Conservation (phyloP, 1,140 invertebrate species). For the Antheraea pernyi region DNA sequence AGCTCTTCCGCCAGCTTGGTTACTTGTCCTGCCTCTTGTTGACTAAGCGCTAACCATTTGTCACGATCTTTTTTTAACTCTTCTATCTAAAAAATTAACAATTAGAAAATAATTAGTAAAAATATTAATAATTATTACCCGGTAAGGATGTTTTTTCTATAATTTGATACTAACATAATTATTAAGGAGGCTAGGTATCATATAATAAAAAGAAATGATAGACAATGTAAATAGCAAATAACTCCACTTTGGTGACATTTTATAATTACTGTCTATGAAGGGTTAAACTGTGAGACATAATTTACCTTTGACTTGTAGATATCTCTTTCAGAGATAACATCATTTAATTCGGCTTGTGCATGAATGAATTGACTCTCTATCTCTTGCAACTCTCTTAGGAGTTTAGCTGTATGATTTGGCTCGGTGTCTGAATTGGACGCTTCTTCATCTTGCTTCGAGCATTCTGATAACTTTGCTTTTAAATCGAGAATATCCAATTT, state of each 20-base stretch:
- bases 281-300: neutral
- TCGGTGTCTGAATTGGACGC: slow-evolving; percentile 24
- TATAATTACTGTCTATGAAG: neutral
- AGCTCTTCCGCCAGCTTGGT: slow-evolving; percentile 46
- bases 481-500: slow-evolving; percentile 61
- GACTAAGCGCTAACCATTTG: slow-evolving; percentile 48
- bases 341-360: slow-evolving; percentile 51
- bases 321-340: slow-evolving; percentile 58
- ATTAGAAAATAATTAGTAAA: no score
- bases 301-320: slow-evolving; percentile 57
- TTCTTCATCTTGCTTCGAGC: slow-evolving; percentile 48
- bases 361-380: slow-evolving; percentile 47
- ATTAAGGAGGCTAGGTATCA: no score
- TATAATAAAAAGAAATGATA: no score
- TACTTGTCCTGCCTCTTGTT: slow-evolving; percentile 44
- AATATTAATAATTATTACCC: no score
- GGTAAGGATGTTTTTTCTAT: no score
- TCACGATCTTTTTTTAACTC: slow-evolving; percentile 61
- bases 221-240: slow-evolving; percentile 1
- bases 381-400: slow-evolving; percentile 51
- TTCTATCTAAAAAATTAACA: slow-evolving; percentile 36
- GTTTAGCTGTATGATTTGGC: slow-evolving; percentile 31
- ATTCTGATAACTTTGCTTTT: slow-evolving; percentile 58
- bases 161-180: no score
- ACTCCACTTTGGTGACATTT: no score